Evolutionary conservation across 2,888 invertebrate species (phyloP).

Genomic region (Andrena flavipes): DNA sequence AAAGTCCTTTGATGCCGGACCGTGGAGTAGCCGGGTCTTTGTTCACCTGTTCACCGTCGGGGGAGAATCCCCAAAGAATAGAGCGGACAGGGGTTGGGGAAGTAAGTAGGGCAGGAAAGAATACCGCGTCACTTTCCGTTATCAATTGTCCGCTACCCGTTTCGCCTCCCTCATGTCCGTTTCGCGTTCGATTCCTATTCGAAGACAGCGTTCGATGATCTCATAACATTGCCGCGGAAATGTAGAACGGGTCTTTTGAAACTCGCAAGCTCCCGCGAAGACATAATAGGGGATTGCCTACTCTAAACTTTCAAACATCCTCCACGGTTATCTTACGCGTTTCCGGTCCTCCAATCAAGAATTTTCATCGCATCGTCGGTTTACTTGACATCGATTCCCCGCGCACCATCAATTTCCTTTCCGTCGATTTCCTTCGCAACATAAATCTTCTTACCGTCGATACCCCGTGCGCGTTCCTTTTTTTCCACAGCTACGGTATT

Average conservation of each 20-base stretch:
- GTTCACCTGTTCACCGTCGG: constrained; percentile 13
- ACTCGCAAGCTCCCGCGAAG: neutral
- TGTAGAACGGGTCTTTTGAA: neutral
- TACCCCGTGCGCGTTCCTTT: neutral
- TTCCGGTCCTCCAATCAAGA: neutral
- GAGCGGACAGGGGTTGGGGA: neutral
- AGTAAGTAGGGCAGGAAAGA: constrained; percentile 2
- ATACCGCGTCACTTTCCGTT: constrained; percentile 13
- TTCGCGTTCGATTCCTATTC: constrained; percentile 25
- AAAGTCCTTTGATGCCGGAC: constrained; percentile 35
- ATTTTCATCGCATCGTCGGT: constrained; percentile 14
- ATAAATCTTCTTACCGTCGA: constrained; percentile 28
- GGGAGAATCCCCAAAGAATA: constrained; percentile 28
- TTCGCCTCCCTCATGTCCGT: neutral
- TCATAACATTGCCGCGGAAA: neutral
- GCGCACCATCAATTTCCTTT: constrained; percentile 25
- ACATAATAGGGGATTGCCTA: neutral
- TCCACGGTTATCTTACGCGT: neutral
- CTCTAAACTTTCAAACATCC: neutral
- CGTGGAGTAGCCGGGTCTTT: constrained; percentile 24
- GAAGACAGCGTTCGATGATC: constrained; percentile 3
- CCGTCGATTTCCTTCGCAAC: constrained; percentile 16
- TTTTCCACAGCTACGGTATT: constrained; percentile 4
- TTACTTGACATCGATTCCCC: constrained; percentile 13
- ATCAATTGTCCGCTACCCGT: constrained; percentile 19